Percentiles rank a stretch among this genome's conserved stretches.
phyloP scores from a whole-genome alignment of 1,140 invertebrate genomes.

The Papilio polyxenes region DNA sequence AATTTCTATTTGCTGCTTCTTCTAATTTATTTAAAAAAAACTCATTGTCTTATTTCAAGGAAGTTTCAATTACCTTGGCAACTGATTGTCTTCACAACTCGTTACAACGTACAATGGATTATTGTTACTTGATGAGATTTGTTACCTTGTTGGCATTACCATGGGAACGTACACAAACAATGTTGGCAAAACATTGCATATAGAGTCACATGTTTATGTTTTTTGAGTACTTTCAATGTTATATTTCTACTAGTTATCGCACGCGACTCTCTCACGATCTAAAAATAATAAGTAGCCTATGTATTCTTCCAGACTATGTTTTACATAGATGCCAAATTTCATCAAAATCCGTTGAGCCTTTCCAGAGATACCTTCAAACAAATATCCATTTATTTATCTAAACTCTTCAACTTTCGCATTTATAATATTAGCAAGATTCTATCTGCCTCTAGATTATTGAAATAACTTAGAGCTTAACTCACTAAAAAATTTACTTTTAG shows the following conservation, averaged over 20 bases:
- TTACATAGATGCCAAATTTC: no score
- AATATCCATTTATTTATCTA: no score
- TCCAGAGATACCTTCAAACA: no score
- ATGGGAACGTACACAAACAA: conserved; percentile 5
- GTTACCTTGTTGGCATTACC: background rate
- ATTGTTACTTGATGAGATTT: conserved; percentile 10
- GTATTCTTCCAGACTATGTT: no score
- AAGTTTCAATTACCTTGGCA: background rate
- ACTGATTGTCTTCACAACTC: background rate
- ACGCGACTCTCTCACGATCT: no score
- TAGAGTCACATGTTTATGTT: background rate
- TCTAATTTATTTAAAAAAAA: background rate
- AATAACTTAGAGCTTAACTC: no score
- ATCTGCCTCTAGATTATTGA: no score
- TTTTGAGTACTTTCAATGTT: background rate
- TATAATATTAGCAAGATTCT: no score
- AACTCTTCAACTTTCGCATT: no score
- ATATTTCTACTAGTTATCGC: background rate
- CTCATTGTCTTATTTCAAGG: background rate
- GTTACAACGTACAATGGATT: background rate
- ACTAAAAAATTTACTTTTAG: no score
- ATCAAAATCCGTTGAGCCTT: no score
- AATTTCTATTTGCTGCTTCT: background rate
- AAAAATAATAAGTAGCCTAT: no score
- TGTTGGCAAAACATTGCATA: background rate